A percentile compares a stretch with the other conserved stretches of the same genome.
Evolutionary conservation across 1,140 invertebrate species (phyloP).

Genomic region (Diachasma alloeum): DNA sequence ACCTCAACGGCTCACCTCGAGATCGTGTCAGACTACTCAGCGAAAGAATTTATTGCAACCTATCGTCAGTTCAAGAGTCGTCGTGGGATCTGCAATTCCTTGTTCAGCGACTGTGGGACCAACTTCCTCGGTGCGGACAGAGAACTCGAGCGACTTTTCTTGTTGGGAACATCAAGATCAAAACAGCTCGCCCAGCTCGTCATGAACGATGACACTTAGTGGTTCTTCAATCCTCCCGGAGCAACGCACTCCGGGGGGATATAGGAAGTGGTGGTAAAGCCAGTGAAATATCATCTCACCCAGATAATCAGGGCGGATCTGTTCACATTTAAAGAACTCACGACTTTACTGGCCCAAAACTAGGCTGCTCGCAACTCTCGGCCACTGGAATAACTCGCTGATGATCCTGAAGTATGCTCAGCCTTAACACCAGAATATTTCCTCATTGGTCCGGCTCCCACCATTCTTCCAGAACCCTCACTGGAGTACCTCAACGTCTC

Average conservation of each 20-base stretch:
- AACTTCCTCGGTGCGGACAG: conserved; percentile 31
- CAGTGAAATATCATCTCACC: conserved; percentile 10
- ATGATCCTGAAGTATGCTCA: conserved; percentile 27
- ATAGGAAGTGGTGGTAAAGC: conserved; percentile 16
- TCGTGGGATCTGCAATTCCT: too few species aligned
- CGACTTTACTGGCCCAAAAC: conserved; percentile 39
- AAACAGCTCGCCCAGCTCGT: neutral
- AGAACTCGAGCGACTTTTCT: conserved; percentile 26
- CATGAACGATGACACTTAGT: neutral
- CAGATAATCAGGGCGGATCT: conserved; percentile 30
- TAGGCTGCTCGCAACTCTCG: conserved; percentile 43
- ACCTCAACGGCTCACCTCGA: conserved; percentile 2
- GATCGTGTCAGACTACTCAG: neutral
- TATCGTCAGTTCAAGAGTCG: conserved; percentile 29
- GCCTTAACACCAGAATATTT: conserved; percentile 38
- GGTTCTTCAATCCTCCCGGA: conserved; percentile 9
- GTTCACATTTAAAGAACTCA: conserved; percentile 44
- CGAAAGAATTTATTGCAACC: conserved; percentile 14
- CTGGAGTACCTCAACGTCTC: neutral
- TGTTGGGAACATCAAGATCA: neutral
- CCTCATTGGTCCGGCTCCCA: conserved; percentile 24
- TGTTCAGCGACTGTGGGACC: conserved; percentile 35
- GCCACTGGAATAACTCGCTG: conserved; percentile 31
- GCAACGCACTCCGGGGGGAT: conserved; percentile 11
- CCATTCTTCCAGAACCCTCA: conserved; percentile 40